Percentiles rank a stretch among this genome's conserved stretches.
phyloP scores from a whole-genome alignment of 2,113 vertebrate species.

The Corythoichthys intestinalis region DNA sequence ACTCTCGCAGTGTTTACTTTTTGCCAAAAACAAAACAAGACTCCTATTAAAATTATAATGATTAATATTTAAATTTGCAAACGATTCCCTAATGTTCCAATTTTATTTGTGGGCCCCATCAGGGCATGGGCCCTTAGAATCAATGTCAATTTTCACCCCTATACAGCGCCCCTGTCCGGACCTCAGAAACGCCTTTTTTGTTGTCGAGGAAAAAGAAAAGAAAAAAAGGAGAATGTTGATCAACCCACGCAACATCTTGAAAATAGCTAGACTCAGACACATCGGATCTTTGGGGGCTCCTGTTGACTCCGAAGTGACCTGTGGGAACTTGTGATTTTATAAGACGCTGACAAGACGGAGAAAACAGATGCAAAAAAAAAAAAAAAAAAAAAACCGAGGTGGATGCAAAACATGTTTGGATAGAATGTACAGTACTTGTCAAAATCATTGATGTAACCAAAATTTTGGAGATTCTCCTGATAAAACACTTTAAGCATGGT shows the following conservation, averaged over 20 bases:
- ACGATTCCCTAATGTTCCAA: too few species aligned
- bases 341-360: not conserved
- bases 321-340: not conserved
- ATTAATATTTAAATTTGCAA: too few species aligned
- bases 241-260: conserved; percentile 55
- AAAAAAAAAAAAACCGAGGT: not conserved
- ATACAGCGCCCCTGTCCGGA: not conserved
- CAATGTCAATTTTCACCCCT: too few species aligned
- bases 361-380: conserved; percentile 6
- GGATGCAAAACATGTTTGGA: not conserved
- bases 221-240: conserved; percentile 25
- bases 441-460: not conserved
- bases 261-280: conserved; percentile 31
- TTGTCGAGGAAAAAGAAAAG: not conserved
- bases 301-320: conserved; percentile 5
- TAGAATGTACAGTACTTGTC: not conserved
- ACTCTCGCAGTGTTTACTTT: too few species aligned
- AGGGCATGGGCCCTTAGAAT: too few species aligned
- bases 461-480: too few species aligned
- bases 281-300: conserved; percentile 19
- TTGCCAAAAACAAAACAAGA: too few species aligned
- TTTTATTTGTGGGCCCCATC: too few species aligned
- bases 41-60: too few species aligned
- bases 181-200: conserved; percentile 2
- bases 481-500: too few species aligned